Conservation (phyloP, 2,888 invertebrate species). For the Eristalinus sepulchralis region DNA sequence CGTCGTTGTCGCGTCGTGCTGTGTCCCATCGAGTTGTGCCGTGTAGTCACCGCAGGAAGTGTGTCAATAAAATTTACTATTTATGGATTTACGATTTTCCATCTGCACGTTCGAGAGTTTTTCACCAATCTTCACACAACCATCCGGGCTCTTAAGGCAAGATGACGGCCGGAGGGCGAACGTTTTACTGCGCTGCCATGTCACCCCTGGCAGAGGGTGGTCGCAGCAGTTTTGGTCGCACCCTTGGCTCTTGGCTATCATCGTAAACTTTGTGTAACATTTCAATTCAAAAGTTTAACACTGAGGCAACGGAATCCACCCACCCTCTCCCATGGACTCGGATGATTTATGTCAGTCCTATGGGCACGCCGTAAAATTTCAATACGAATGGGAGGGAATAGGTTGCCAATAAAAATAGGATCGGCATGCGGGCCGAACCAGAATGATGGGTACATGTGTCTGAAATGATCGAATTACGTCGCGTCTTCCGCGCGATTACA, state of each 20-base stretch:
- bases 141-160: background rate
- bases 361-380: slow-evolving; percentile 49
- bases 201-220: background rate
- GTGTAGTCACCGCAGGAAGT: slow-evolving; percentile 52
- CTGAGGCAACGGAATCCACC: slow-evolving; percentile 25
- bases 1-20: background rate
- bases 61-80: slow-evolving; percentile 61
- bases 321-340: background rate
- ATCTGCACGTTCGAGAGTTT: slow-evolving; percentile 44
- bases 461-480: slow-evolving; percentile 52
- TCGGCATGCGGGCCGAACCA: slow-evolving; percentile 15
- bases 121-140: background rate
- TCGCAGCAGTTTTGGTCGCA: slow-evolving; percentile 13
- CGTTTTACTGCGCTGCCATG: background rate
- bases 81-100: slow-evolving; percentile 62
- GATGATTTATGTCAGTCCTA: slow-evolving; percentile 45
- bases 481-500: slow-evolving; percentile 46
- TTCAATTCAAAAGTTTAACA: slow-evolving; percentile 40
- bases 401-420: slow-evolving; percentile 50
- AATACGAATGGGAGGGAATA: slow-evolving; percentile 38
- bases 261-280: slow-evolving; percentile 44
- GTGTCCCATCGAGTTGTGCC: background rate
- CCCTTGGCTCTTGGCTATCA: slow-evolving; percentile 10
- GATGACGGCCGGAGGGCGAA: background rate
- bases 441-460: slow-evolving; percentile 22